phyloP scores from a whole-genome alignment of 1,140 invertebrate genomes.

The Colletes gigas region DNA sequence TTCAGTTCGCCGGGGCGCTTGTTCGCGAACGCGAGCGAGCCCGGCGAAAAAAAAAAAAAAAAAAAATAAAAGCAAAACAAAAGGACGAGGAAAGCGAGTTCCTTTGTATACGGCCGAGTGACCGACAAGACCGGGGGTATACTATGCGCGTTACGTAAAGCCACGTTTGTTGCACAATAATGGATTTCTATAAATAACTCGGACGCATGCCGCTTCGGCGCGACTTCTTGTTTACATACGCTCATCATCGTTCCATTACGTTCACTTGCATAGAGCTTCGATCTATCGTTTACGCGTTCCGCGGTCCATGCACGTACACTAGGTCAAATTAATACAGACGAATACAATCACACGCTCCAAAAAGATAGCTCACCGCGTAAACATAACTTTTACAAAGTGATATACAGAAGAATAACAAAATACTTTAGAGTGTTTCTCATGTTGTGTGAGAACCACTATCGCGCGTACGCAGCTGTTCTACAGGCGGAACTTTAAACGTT shows the following conservation, averaged over 20 bases:
- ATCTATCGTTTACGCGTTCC: slow-evolving; percentile 22
- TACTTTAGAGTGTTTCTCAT: no score
- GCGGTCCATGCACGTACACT: not conserved
- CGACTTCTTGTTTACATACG: slow-evolving; percentile 70
- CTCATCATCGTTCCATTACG: slow-evolving; percentile 46
- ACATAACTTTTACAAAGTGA: no score
- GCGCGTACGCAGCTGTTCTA: no score
- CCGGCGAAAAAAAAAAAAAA: not conserved
- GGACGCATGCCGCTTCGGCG: slow-evolving; percentile 56
- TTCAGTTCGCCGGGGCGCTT: not conserved
- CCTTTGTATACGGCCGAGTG: slow-evolving; percentile 64
- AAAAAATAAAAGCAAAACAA: slow-evolving; percentile 32
- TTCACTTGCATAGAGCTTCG: slow-evolving; percentile 37
- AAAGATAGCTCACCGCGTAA: no score
- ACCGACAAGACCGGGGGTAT: slow-evolving; percentile 55
- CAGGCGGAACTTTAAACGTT: no score
- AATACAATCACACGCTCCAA: no score
- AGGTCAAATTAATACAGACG: no score
- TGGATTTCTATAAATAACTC: slow-evolving; percentile 75
- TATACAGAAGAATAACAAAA: no score
- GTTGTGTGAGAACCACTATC: no score
- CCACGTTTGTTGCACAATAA: slow-evolving; percentile 76
- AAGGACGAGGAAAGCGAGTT: slow-evolving; percentile 58
- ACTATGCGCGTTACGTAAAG: slow-evolving; percentile 70
- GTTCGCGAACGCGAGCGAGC: slow-evolving; percentile 3